Evolutionary conservation across 2,113 vertebrate genomes (phyloP).

Genomic region (Ifrita kowaldi): DNA sequence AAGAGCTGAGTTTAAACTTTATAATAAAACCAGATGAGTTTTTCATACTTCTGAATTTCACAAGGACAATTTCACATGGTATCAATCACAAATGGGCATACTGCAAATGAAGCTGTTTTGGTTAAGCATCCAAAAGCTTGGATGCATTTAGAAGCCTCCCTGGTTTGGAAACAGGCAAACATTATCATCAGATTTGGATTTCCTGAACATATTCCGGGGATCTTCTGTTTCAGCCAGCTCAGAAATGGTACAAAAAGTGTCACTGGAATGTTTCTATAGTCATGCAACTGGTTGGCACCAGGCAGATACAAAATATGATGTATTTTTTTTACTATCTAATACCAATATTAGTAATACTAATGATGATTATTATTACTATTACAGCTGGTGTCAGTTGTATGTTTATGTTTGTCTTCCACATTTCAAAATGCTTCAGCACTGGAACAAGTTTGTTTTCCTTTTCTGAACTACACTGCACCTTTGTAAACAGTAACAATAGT

Average conservation of each 20-base stretch:
- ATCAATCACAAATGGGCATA: background rate
- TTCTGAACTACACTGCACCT: background rate
- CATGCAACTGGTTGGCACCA: background rate
- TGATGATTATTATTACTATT: background rate
- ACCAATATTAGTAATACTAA: background rate
- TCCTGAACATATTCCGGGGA: background rate
- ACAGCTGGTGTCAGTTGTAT: background rate
- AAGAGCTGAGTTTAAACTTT: background rate
- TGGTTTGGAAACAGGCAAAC: background rate
- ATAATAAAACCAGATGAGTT: background rate
- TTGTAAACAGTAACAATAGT: background rate
- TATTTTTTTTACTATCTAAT: background rate
- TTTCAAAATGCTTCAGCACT: background rate
- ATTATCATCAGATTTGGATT: background rate
- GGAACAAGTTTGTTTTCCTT: background rate
- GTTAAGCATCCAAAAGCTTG: background rate
- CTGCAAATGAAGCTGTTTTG: background rate
- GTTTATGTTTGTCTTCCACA: background rate
- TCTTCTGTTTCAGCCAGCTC: background rate
- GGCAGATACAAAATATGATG: background rate
- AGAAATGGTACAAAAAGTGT: background rate
- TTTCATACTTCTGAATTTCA: conserved; percentile 1
- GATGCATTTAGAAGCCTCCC: background rate
- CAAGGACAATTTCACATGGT: background rate
- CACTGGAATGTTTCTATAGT: background rate